A percentile compares a stretch with the other conserved stretches of the same genome.
phyloP scores from a whole-genome alignment of 2,113 vertebrate genomes.

The Leptobrachium ailaonicum region DNA sequence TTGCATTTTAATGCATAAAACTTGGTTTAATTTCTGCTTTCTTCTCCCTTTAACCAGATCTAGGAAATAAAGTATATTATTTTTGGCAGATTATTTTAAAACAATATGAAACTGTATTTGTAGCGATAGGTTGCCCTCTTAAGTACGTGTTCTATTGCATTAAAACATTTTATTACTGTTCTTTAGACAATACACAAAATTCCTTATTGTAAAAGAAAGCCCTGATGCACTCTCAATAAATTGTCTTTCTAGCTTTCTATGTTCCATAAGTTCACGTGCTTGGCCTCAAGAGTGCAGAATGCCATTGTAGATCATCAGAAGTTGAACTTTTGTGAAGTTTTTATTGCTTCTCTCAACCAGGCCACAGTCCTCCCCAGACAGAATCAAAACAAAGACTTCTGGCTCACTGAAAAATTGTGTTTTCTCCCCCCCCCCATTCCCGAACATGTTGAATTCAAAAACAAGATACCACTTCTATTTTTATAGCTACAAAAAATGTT shows the following conservation, averaged over 20 bases:
- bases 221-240: conserved; percentile 22
- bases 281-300: conserved; percentile 18
- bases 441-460: too few relatives aligned
- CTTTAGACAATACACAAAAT: neutral
- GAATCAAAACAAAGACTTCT: conserved; percentile 36
- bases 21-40: too few relatives aligned
- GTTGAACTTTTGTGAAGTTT: conserved; percentile 30
- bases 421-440: too few relatives aligned
- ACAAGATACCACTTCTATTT: too few relatives aligned
- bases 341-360: conserved; percentile 34
- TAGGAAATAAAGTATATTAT: too few relatives aligned
- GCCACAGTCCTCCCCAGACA: conserved; percentile 37
- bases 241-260: conserved; percentile 36
- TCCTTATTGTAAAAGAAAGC: neutral
- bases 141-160: too few relatives aligned
- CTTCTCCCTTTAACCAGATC: too few relatives aligned
- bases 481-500: too few relatives aligned
- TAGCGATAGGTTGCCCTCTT: too few relatives aligned
- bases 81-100: too few relatives aligned
- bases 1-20: too few relatives aligned
- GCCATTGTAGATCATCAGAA: conserved; percentile 33
- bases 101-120: too few relatives aligned
- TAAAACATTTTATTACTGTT: neutral
- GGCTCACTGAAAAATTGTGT: neutral
- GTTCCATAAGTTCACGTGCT: conserved; percentile 23